A percentile compares a stretch with the other conserved stretches of the same genome.
These are phyloP conservation scores for Cyclargus thomasi DNA, from an alignment of 1,140 invertebrate genomes.

Conservation along the genomic window DNA sequence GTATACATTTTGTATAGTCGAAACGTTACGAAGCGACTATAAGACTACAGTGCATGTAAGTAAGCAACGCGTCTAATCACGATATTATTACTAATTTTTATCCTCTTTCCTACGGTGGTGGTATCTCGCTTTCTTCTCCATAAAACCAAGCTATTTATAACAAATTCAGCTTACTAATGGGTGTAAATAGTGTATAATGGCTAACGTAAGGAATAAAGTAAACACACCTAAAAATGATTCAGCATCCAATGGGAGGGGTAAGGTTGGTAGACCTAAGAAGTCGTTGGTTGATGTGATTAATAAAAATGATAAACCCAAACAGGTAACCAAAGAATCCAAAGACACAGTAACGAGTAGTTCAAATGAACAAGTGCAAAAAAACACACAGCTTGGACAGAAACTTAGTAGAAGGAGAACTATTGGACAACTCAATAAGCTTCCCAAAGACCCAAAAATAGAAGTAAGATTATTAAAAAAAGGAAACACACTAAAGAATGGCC, in stretches of 20 bases:
- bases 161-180: constrained; percentile 39
- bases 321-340: constrained; percentile 23
- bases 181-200: constrained; percentile 50
- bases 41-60: constrained; percentile 69
- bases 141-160: constrained; percentile 31
- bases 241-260: constrained; percentile 37
- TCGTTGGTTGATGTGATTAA: constrained; percentile 42
- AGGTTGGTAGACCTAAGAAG: constrained; percentile 39
- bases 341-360: constrained; percentile 25
- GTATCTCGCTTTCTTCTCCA: constrained; percentile 51
- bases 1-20: constrained; percentile 46
- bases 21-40: constrained; percentile 64
- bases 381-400: constrained; percentile 35
- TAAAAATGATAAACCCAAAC: constrained; percentile 27
- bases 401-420: constrained; percentile 33
- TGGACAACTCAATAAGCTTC: constrained; percentile 31
- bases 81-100: constrained; percentile 44
- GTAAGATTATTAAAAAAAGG: constrained; percentile 25
- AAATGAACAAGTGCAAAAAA: constrained; percentile 38
- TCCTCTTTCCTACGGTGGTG: constrained; percentile 52
- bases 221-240: constrained; percentile 47
- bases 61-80: constrained; percentile 37
- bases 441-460: constrained; percentile 28
- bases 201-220: constrained; percentile 61
- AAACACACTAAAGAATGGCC: constrained; percentile 39